These are phyloP conservation scores for Hirundichthys speculiger DNA, from an alignment of 2,113 vertebrate species.

Conservation along the genomic window DNA sequence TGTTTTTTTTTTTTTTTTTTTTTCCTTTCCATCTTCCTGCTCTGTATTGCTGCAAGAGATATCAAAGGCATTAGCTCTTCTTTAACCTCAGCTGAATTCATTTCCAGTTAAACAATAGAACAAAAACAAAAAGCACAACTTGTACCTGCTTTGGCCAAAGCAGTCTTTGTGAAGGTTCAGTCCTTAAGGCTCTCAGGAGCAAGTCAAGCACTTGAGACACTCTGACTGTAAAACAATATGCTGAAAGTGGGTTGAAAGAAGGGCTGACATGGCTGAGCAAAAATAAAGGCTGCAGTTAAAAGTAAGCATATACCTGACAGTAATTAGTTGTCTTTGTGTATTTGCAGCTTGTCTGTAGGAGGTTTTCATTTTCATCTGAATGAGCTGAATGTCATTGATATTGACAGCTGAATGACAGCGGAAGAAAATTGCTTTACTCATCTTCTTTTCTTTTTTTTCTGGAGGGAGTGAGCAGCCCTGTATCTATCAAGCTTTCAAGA, in stretches of 20 bases:
- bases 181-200: conserved; percentile 50
- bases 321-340: too few relatives aligned
- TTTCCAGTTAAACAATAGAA: conserved; percentile 42
- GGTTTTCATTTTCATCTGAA: too few relatives aligned
- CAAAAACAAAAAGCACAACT: conserved; percentile 23
- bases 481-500: too few relatives aligned
- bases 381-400: too few relatives aligned
- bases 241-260: background rate
- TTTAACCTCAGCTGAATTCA: conserved; percentile 42
- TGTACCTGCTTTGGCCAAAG: conserved; percentile 1
- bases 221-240: background rate
- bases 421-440: too few relatives aligned
- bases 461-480: too few relatives aligned
- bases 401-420: too few relatives aligned
- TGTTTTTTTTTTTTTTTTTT: conserved; percentile 2
- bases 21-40: conserved; percentile 20
- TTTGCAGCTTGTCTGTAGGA: too few relatives aligned
- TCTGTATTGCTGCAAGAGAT: conserved; percentile 40
- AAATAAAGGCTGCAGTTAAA: too few relatives aligned
- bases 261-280: background rate
- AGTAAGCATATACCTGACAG: too few relatives aligned
- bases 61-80: conserved; percentile 56
- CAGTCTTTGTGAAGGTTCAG: conserved; percentile 2
- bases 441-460: too few relatives aligned
- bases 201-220: background rate